Evolutionary conservation across 2,888 invertebrate genomes (phyloP), one percentile per base, ranked within the genome.

Genomic region (Agrotis clavis): DNA sequence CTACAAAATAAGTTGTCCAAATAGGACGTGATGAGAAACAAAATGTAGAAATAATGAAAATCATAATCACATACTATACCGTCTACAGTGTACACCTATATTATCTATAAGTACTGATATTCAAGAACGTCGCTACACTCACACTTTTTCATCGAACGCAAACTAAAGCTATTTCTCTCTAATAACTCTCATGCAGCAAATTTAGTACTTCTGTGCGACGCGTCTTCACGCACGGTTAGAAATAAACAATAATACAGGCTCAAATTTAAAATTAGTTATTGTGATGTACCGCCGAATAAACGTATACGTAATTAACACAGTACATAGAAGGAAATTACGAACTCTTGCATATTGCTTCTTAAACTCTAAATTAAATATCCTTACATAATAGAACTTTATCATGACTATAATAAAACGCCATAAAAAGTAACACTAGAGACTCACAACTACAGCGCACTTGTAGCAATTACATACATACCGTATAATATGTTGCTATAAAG

Each of bases 281-380:
- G 2, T 7, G 2, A 14, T 53, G 16, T 53, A 3, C 14, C 53
- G 16, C 14, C 53, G 16, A 25, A 54, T 54, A 54, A 3, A 21
- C 53, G 9, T 25, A 16, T 21, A 9, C 1, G 11, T 25, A 25
- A 54, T 25, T 16, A 25, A 2, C 3, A 54, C 3, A 16, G 25
- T 25, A 3, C 9, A 16, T 1, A 54, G 25, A 16, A 7, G 25
- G 25, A 54, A 53, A 53, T 4, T 14, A 16, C 1, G 3, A 5
- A 5, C 14, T 18, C 30, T 6, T 18, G 14, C 1, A 45, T 18
- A 25, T 25, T 48, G 25, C 18, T 13, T 1, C 61, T 25, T 61
- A 47, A 61, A n/a, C 18, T 25, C 25, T 47, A 62, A n/a, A 25
- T 61, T 7, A 48, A 61, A 61, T 61, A 61, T 7, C 6, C 18